phyloP scores from a whole-genome alignment of 2,888 invertebrate genomes.

The Automeris io region DNA sequence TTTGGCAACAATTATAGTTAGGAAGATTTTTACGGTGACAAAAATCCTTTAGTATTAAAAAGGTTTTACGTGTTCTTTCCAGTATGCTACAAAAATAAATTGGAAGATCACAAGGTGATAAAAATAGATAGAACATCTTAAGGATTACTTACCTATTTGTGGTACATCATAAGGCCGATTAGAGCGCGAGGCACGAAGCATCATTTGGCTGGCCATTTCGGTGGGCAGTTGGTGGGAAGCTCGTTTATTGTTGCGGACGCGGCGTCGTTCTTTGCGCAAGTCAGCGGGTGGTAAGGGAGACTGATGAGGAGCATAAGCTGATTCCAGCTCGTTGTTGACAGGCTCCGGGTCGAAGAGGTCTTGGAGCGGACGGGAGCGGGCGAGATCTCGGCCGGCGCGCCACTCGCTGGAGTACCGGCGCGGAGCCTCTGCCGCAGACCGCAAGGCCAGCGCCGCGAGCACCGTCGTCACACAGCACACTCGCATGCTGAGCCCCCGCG shows the following conservation, averaged over 20 bases:
- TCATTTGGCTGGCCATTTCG: conserved; percentile 84
- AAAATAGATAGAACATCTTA: no score
- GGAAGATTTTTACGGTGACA: no score
- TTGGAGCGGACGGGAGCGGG: conserved; percentile 52
- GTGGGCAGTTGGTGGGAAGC: conserved; percentile 61
- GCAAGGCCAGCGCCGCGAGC: conserved; percentile 63
- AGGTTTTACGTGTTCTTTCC: no score
- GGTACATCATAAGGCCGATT: conserved; percentile 90
- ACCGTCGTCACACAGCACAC: conserved; percentile 60
- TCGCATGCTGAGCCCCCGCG: conserved; percentile 60
- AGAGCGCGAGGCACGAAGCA: conserved; percentile 86
- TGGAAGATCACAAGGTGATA: no score
- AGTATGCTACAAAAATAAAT: no score
- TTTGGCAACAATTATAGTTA: no score
- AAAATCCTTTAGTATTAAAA: no score
- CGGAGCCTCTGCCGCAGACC: conserved; percentile 54
- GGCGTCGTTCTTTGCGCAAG: conserved; percentile 53
- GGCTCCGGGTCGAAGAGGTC: conserved; percentile 60
- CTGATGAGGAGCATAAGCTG: conserved; percentile 31
- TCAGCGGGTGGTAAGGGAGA: conserved; percentile 40
- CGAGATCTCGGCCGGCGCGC: conserved; percentile 47
- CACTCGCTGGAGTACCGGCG: conserved; percentile 55
- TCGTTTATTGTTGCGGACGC: conserved; percentile 52
- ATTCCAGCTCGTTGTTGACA: conserved; percentile 26
- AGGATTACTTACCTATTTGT: conserved; percentile 84